Percentiles rank a stretch among this genome's conserved stretches.
These are phyloP conservation scores for Cephus pygmeus DNA, from an alignment of 2,888 invertebrate species.

Conservation along the genomic window DNA sequence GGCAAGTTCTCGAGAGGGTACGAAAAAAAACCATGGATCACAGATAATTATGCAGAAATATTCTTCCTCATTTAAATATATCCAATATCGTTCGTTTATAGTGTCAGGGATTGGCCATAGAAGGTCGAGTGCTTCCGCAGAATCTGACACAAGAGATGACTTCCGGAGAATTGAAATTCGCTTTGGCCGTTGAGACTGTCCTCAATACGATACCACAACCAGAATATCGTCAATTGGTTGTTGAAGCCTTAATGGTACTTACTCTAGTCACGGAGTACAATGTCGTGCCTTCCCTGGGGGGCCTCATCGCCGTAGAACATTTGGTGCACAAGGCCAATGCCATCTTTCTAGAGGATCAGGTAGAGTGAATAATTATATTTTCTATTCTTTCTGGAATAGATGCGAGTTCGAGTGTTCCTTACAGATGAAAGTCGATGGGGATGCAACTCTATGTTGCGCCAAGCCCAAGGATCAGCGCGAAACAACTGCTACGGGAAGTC, in stretches of 20 bases:
- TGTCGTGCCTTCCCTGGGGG: constrained; percentile 80
- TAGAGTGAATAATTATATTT: constrained; percentile 57
- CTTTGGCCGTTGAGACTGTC: constrained; percentile 95
- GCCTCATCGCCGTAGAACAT: constrained; percentile 87
- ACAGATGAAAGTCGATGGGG: constrained; percentile 88
- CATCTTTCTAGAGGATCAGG: constrained; percentile 96
- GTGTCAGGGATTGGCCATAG: constrained; percentile 95
- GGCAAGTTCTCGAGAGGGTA: constrained; percentile 90
- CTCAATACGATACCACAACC: constrained; percentile 97
- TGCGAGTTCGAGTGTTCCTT: constrained; percentile 29
- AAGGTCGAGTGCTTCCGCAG: constrained; percentile 89
- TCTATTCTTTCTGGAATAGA: constrained; percentile 8
- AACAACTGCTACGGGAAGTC: constrained; percentile 73
- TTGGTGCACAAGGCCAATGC: constrained; percentile 94
- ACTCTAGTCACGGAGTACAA: constrained; percentile 91
- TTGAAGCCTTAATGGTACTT: constrained; percentile 96
- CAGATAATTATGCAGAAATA: background rate
- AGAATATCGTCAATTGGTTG: constrained; percentile 96
- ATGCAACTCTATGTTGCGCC: constrained; percentile 94
- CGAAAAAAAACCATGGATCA: constrained; percentile 20
- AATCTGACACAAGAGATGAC: constrained; percentile 99
- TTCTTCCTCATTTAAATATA: background rate
- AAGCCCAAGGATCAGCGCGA: constrained; percentile 75
- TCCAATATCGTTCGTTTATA: constrained; percentile 48
- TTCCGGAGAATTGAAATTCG: constrained; percentile 97